Conservation (phyloP, 2,113 vertebrate genomes). For the Vanacampus margaritifer region DNA sequence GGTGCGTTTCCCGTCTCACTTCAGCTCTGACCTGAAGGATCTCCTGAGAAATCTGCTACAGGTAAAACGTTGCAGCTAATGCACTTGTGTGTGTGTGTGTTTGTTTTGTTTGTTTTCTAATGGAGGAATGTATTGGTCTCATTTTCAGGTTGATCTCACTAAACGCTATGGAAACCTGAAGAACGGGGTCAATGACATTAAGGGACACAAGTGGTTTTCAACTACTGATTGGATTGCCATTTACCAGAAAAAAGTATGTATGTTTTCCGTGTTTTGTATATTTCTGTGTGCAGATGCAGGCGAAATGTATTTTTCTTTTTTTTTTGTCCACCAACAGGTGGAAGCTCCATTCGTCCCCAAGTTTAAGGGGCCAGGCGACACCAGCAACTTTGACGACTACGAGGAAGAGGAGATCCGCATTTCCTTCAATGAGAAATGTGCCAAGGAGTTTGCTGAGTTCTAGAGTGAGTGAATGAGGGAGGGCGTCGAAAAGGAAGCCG, state of each 20-base stretch:
- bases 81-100: not conserved
- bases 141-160: constrained; percentile 81
- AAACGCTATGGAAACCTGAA: constrained; percentile 90
- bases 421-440: constrained; percentile 88
- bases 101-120: not conserved
- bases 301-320: not conserved
- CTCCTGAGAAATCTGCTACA: constrained; percentile 88
- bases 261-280: not conserved
- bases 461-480: constrained; percentile 62
- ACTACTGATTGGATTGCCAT: constrained; percentile 92
- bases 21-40: constrained; percentile 91
- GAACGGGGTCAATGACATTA: constrained; percentile 90
- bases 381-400: constrained; percentile 93
- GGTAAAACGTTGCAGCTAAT: constrained; percentile 35
- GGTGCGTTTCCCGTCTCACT: constrained; percentile 90
- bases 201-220: constrained; percentile 90
- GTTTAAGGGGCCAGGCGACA: constrained; percentile 90
- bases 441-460: constrained; percentile 90
- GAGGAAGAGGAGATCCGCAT: constrained; percentile 89
- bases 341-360: constrained; percentile 92
- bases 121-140: not conserved
- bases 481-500: constrained; percentile 21
- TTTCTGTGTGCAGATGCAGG: not conserved
- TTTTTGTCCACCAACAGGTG: constrained; percentile 61
- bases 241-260: constrained; percentile 84